phyloP scores from a whole-genome alignment of 2,888 invertebrate genomes.

The Amphipyra tragopoginis region DNA sequence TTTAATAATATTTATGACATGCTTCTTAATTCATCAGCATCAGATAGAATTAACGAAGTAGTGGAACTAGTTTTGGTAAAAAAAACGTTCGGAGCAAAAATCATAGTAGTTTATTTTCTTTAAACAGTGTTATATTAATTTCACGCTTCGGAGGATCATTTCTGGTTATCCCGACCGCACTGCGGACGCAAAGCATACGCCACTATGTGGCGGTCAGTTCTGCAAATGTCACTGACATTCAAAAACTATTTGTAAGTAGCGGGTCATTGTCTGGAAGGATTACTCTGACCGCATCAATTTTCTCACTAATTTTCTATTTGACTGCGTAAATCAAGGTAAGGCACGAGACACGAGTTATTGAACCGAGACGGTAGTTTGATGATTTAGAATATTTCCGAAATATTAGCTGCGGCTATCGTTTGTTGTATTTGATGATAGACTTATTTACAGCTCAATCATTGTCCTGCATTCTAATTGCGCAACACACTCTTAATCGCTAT shows the following conservation, averaged over 20 bases:
- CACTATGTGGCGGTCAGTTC: conserved; percentile 46
- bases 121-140: conserved; percentile 55
- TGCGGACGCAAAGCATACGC: conserved; percentile 29
- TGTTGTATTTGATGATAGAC: conserved; percentile 1
- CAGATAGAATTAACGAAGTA: conserved; percentile 17
- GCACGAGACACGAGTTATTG: conserved; percentile 78
- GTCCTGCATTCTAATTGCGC: too few species aligned
- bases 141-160: conserved; percentile 57
- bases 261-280: conserved; percentile 72
- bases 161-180: conserved; percentile 64
- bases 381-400: conserved; percentile 32
- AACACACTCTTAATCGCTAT: too few species aligned
- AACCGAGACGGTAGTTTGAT: conserved; percentile 61
- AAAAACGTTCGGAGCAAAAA: conserved; percentile 6
- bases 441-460: conserved; percentile 28
- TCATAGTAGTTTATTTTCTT: conserved; percentile 15
- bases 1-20: conserved; percentile 60
- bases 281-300: conserved; percentile 82
- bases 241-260: conserved; percentile 67
- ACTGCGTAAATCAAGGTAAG: conserved; percentile 79
- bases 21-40: conserved; percentile 57
- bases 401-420: conserved; percentile 5
- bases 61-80: conserved; percentile 9
- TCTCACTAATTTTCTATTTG: conserved; percentile 86
- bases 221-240: conserved; percentile 74